These are phyloP conservation scores for Enteromius trimaculatus DNA, from an alignment of 2,797 vertebrate species.

Conservation along the genomic window DNA sequence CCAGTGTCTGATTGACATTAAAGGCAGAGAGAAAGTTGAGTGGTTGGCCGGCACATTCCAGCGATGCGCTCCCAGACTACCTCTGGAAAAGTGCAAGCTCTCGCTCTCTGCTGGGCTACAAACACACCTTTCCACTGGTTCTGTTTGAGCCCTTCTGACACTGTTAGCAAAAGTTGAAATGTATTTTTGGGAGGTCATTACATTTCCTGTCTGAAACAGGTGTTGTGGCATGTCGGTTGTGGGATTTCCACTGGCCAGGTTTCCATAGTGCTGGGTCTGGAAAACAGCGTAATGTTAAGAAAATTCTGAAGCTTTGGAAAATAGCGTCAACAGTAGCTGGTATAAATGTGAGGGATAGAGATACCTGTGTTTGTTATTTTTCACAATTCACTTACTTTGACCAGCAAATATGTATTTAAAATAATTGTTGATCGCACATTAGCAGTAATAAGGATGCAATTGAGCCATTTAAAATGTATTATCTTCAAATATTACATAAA, in stretches of 20 bases:
- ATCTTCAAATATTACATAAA: neutral
- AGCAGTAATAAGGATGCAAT: neutral
- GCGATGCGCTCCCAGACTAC: conserved; percentile 61
- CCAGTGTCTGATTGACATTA: conserved; percentile 72
- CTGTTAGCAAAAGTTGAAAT: conserved; percentile 73
- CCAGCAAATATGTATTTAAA: neutral
- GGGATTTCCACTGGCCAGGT: conserved; percentile 51
- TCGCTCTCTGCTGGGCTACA: conserved; percentile 36
- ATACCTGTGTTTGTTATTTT: neutral
- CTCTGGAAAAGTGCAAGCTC: conserved; percentile 68
- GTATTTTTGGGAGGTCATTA: conserved; percentile 72
- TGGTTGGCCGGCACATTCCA: conserved; percentile 76
- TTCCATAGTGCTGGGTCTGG: conserved; percentile 36
- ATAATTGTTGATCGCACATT: neutral
- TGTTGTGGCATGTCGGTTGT: conserved; percentile 34
- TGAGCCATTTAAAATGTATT: neutral
- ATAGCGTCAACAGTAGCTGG: conserved; percentile 11
- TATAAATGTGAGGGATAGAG: neutral
- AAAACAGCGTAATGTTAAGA: conserved; percentile 11
- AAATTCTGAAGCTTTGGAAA: conserved; percentile 17
- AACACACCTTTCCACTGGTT: conserved; percentile 77
- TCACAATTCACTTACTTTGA: too few relatives aligned
- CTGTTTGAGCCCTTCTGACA: conserved; percentile 71
- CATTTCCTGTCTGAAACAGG: conserved; percentile 51
- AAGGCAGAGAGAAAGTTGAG: conserved; percentile 72